phyloP scores from a whole-genome alignment of 2,113 vertebrate genomes.

The Gymnogyps californianus region DNA sequence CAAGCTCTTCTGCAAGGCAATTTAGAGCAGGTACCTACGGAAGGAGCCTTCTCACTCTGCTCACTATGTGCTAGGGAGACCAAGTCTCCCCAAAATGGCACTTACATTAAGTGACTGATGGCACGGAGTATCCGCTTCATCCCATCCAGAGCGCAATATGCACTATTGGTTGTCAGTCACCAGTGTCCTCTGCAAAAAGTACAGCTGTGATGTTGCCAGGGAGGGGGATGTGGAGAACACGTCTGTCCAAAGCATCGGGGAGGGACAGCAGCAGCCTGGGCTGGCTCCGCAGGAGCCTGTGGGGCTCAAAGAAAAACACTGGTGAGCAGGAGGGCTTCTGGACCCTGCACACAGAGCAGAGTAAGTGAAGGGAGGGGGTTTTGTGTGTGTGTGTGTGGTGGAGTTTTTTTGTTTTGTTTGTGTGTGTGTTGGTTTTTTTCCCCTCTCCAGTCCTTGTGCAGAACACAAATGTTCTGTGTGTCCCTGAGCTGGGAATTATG shows the following conservation, averaged over 20 bases:
- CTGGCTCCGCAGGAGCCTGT: not conserved
- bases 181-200: not conserved
- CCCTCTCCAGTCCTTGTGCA: not conserved
- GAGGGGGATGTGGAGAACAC: not conserved
- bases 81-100: not conserved
- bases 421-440: no score
- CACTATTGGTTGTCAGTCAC: not conserved
- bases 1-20: not conserved
- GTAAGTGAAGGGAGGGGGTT: not conserved
- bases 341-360: not conserved
- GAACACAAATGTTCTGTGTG: not conserved
- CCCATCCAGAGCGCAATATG: not conserved
- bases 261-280: not conserved
- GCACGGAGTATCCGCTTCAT: not conserved
- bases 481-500: not conserved
- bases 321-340: not conserved
- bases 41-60: not conserved
- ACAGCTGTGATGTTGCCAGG: not conserved
- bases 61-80: not conserved
- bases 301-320: no score
- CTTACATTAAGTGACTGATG: not conserved
- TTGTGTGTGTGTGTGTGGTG: not conserved
- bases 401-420: not conserved
- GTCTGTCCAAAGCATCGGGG: not conserved
- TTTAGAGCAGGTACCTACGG: not conserved